Evolutionary conservation across 1,140 invertebrate species (phyloP).

Genomic region (Rhynchophorus ferrugineus): DNA sequence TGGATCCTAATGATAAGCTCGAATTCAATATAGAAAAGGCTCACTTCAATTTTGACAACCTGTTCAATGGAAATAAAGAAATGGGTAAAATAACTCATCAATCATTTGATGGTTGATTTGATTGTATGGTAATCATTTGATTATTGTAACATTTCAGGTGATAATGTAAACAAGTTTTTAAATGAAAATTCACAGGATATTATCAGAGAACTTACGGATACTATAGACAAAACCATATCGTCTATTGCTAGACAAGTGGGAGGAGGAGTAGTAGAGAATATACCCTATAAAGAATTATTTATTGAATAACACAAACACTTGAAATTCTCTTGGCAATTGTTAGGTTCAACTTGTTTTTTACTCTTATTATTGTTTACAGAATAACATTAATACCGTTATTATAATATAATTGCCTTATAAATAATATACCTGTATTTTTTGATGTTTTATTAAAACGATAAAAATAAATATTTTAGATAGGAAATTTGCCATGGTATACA

Average conservation of each 20-base stretch:
- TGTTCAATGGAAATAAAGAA: constrained; percentile 1
- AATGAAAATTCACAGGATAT: not conserved
- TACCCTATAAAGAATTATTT: not conserved
- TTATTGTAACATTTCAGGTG: not conserved
- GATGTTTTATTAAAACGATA: no score
- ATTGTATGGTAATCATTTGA: not conserved
- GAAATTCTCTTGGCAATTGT: no score
- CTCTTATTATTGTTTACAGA: no score
- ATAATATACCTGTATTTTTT: no score
- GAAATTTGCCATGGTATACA: no score
- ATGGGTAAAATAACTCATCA: constrained; percentile 1
- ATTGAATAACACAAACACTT: not conserved
- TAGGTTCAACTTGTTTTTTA: no score
- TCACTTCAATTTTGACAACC: not conserved
- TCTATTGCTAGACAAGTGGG: not conserved
- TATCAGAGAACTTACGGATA: not conserved
- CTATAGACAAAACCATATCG: not conserved
- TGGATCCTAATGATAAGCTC: not conserved
- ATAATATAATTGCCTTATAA: no score
- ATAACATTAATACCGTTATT: no score
- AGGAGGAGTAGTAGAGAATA: not conserved
- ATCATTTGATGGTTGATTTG: not conserved
- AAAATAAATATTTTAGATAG: no score
- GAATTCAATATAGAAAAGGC: not conserved
- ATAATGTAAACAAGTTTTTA: not conserved